Evolutionary conservation across 2,797 vertebrate species (phyloP).

Genomic region (Rhinogobio ventralis): DNA sequence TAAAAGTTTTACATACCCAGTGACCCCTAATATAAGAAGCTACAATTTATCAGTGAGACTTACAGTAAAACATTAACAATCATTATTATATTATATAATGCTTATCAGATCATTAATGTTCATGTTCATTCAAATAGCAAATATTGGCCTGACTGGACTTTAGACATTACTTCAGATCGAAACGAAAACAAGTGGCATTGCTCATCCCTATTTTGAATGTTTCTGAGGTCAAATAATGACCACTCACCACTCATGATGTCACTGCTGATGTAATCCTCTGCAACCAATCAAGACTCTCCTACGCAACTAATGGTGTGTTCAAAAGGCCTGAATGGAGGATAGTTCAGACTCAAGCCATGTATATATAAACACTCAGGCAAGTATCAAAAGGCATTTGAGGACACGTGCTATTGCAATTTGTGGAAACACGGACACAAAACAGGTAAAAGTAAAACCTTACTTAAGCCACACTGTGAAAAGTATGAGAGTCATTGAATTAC

Average conservation of each 20-base stretch:
- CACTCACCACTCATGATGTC: background rate
- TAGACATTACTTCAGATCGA: background rate
- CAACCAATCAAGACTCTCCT: conserved; percentile 21
- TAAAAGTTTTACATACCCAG: background rate
- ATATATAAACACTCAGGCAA: background rate
- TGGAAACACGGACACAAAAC: background rate
- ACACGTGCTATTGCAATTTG: conserved; percentile 16
- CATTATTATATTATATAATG: background rate
- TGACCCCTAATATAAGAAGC: background rate
- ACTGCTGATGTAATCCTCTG: conserved; percentile 1
- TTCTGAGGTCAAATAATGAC: background rate
- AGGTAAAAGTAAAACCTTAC: conserved; percentile 3
- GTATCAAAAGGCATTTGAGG: conserved; percentile 2
- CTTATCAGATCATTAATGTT: background rate
- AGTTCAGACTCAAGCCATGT: background rate
- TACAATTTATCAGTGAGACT: background rate
- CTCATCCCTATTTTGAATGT: background rate
- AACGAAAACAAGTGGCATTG: background rate
- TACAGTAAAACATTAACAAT: background rate
- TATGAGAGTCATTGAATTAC: background rate
- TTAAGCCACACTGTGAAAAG: background rate
- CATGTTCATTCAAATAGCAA: background rate
- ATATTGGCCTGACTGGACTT: background rate
- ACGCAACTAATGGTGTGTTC: background rate
- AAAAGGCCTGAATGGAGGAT: background rate